Percentiles rank a stretch among this genome's conserved stretches.
Conservation (phyloP, 1,140 invertebrate genomes). For the Asobara japonica region DNA sequence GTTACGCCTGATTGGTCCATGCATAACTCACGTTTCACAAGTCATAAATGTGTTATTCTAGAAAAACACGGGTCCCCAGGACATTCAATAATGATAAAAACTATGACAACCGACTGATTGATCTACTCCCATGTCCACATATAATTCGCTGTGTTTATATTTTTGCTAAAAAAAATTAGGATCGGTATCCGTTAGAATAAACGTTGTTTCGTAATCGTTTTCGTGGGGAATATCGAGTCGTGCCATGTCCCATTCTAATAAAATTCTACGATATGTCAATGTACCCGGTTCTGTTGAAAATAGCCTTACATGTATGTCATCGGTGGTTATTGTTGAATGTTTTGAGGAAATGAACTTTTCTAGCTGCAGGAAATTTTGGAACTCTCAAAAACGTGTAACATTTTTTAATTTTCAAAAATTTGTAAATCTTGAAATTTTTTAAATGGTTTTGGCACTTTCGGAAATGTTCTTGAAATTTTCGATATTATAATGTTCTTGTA, state of each 20-base stretch:
- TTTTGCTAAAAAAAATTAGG: background rate
- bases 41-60: background rate
- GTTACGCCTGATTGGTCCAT: constrained; percentile 26
- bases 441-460: too few species aligned
- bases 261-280: background rate
- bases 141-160: background rate
- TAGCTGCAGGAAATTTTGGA: too few species aligned
- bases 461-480: too few species aligned
- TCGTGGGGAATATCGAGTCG: background rate
- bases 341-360: too few species aligned
- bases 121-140: background rate
- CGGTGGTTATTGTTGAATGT: too few species aligned
- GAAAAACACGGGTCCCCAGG: background rate
- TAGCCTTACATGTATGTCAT: too few species aligned
- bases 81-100: background rate
- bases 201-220: background rate
- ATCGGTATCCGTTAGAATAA: background rate
- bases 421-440: too few species aligned
- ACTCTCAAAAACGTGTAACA: too few species aligned
- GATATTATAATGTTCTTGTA: too few species aligned
- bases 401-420: too few species aligned
- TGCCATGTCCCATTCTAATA: background rate
- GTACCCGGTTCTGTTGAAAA: too few species aligned
- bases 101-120: background rate
- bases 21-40: background rate